Evolutionary conservation across 92 coral and sea anemone genomes (phyloP).

Genomic region (Desmophyllum pertusum): DNA sequence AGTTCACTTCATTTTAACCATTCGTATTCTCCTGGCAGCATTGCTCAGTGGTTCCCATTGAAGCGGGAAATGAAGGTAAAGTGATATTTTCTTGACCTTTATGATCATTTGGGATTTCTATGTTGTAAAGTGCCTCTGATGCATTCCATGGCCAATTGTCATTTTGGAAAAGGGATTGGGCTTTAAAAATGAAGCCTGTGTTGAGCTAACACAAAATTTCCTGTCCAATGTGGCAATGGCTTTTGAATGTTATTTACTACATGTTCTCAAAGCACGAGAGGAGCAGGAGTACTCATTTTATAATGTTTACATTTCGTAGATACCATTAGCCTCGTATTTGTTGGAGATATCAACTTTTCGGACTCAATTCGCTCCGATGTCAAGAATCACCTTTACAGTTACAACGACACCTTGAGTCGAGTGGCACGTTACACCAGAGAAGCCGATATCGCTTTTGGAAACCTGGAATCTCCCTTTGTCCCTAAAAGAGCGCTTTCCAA

Average conservation of each 20-base stretch:
- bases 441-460: slow-evolving; percentile 56
- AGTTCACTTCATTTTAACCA: background rate
- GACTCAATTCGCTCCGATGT: slow-evolving; percentile 53
- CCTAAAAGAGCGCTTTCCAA: slow-evolving; percentile 9
- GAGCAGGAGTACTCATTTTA: too few species aligned
- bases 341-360: slow-evolving; percentile 61
- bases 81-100: background rate
- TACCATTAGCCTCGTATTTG: slow-evolving; percentile 44
- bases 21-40: too few species aligned
- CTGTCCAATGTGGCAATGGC: too few species aligned
- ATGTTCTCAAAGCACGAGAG: too few species aligned
- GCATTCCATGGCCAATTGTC: too few species aligned
- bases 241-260: too few species aligned
- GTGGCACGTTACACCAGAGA: slow-evolving; percentile 43
- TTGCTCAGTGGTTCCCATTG: background rate
- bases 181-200: too few species aligned
- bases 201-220: too few species aligned
- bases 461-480: slow-evolving; percentile 59
- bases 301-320: slow-evolving; percentile 33
- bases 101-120: too few species aligned
- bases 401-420: slow-evolving; percentile 49
- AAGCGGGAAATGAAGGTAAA: background rate
- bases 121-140: too few species aligned
- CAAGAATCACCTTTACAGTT: slow-evolving; percentile 33
- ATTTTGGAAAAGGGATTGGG: too few species aligned